Base-by-base conservation (phyloP, 2,113 vertebrate genomes). In the Erythrolamprus reginae region DNA sequence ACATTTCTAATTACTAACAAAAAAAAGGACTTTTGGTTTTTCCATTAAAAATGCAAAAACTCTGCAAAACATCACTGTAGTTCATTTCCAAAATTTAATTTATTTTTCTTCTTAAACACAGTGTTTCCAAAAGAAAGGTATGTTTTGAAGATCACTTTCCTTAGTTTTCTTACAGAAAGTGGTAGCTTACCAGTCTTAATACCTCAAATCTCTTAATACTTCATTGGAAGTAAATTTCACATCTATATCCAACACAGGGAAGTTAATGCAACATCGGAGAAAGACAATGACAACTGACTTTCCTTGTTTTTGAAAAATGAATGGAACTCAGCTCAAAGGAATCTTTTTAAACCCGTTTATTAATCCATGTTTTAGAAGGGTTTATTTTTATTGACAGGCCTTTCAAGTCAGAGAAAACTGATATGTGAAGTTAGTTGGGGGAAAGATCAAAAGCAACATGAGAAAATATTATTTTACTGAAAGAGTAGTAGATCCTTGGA, bases 1-100 rank as follows among this genome's bases (percentile, higher is more conserved):
- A 91, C 92, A 92, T 12, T 95, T 95, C 83, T 93, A 96, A 96
- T 96, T 96, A 92, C 89, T 92, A 42, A 92, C 89, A 91, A 42
- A 92, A 90, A 89, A 91, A 94, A 94, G 48, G 48, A 1, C 89
- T 92, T 94, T 93, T 96, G 47, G 56, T 82, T 5, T 92, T 52
- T 87, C 88, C 92, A 2, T 93, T 93, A 93, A 23, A 92, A 94
- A 95, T 53, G 28, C 38, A 91, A 70, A 84, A 92, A 92, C 10
- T 28, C 90, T 7, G 84, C n/a, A 55, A 86, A 92, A 1, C 90
- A 48, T 91, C 91, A 92, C 88, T 26, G 90, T 87, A 82, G 82
- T 94, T 56, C 93, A 94, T 33, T 92, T 94, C 94, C 70, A 92
- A 51, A 45, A 17, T 89, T 84, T 93, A 38, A 21, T 89, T 88